phyloP scores from a whole-genome alignment of 1,140 invertebrate genomes.

The Cardiocondyla obscurior region DNA sequence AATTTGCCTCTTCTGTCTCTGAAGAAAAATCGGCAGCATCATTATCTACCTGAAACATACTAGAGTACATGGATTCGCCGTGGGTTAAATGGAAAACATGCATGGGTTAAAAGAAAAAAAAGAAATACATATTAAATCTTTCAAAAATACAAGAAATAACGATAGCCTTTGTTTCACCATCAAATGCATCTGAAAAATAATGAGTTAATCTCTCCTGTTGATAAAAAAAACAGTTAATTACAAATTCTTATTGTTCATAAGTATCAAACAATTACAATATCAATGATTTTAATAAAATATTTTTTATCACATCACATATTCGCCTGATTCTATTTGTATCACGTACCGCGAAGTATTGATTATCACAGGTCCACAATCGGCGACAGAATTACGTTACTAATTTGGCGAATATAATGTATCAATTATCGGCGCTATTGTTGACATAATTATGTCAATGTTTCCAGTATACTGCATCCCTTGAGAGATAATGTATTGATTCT shows the following conservation, averaged over 20 bases:
- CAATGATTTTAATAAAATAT: background rate
- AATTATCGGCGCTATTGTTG: conserved; percentile 26
- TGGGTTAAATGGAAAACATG: conserved; percentile 1
- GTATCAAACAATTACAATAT: background rate
- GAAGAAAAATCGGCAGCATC: conserved; percentile 3
- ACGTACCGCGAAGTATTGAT: background rate
- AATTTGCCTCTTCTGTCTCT: conserved; percentile 1
- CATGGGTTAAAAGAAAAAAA: background rate
- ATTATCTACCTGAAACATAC: conserved; percentile 1
- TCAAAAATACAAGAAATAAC: background rate
- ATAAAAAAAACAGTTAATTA: background rate
- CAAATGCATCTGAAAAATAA: background rate
- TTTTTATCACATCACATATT: background rate
- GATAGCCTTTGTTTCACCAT: background rate
- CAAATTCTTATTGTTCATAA: background rate
- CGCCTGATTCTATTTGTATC: background rate
- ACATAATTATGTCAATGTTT: conserved; percentile 38
- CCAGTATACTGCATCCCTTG: conserved; percentile 1
- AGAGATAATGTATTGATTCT: conserved; percentile 15
- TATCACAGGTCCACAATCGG: background rate
- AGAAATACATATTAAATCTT: background rate
- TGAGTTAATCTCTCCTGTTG: background rate
- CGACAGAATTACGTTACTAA: conserved; percentile 30
- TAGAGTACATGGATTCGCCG: background rate
- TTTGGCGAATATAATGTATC: conserved; percentile 35